A percentile compares a stretch with the other conserved stretches of the same genome.
Conservation (phyloP, 2,797 vertebrate genomes). For the Valencia hispanica region DNA sequence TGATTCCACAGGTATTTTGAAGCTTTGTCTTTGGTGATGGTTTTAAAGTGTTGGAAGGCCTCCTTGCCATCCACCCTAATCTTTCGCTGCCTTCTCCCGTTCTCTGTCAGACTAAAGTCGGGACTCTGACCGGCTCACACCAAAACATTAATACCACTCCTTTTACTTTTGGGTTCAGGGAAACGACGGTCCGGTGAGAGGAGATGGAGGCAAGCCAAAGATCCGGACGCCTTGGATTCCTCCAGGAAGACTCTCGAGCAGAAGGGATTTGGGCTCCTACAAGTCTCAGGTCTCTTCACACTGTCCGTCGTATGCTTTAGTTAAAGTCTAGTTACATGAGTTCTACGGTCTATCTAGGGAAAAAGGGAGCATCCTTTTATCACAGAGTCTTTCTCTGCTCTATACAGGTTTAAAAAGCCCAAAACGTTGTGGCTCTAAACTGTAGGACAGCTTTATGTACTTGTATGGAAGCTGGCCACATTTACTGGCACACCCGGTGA, state of each 20-base stretch:
- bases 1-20: no score
- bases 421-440: neutral
- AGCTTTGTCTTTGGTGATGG: no score
- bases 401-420: neutral
- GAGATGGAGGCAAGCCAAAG: slow-evolving; percentile 78
- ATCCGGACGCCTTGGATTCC: slow-evolving; percentile 89
- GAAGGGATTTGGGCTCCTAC: slow-evolving; percentile 69
- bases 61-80: no score
- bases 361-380: neutral
- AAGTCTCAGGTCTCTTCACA: slow-evolving; percentile 83
- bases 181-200: slow-evolving; percentile 66
- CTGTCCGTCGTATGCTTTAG: neutral
- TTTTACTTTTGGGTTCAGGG: slow-evolving; percentile 29
- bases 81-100: no score
- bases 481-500: neutral
- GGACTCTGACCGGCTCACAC: no score
- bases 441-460: neutral
- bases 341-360: neutral
- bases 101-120: no score
- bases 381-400: neutral
- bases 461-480: neutral
- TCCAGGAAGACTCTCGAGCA: slow-evolving; percentile 84
- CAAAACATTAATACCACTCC: neutral
- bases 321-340: neutral
- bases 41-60: no score